These are phyloP conservation scores for Pharmacophagus antenor DNA, from an alignment of 2,888 invertebrate genomes.

Conservation along the genomic window DNA sequence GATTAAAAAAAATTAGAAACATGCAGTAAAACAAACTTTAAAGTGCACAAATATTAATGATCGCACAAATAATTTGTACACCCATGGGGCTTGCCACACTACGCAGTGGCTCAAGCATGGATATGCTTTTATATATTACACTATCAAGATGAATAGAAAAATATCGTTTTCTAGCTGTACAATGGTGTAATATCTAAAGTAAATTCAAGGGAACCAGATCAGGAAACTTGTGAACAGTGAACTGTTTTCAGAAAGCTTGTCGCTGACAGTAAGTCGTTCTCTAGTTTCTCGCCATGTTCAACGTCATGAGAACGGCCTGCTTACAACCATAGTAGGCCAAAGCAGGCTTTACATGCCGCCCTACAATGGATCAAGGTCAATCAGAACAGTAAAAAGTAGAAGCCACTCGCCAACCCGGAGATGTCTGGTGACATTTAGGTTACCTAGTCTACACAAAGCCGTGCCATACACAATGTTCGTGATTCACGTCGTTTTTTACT, in stretches of 20 bases:
- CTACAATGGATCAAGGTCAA: constrained; percentile 66
- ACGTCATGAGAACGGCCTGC: constrained; percentile 58
- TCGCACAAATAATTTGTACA: too few species aligned
- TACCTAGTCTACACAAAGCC: constrained; percentile 43
- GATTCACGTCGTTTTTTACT: constrained; percentile 17
- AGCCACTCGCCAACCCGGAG: constrained; percentile 56
- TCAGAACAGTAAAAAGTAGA: constrained; percentile 56
- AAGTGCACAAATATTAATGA: too few species aligned
- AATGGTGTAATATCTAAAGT: too few species aligned
- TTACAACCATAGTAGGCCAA: constrained; percentile 57
- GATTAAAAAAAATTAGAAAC: too few species aligned
- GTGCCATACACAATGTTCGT: constrained; percentile 32
- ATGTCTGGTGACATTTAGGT: constrained; percentile 56
- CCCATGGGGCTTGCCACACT: too few species aligned
- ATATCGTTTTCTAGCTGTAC: too few species aligned
- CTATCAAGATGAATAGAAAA: too few species aligned
- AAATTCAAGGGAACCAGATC: neutral
- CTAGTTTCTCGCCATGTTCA: constrained; percentile 62
- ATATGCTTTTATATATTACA: too few species aligned
- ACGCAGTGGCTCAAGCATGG: too few species aligned
- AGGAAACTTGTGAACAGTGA: neutral
- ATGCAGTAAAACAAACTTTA: too few species aligned
- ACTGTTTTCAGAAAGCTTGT: constrained; percentile 4
- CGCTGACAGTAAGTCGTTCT: constrained; percentile 33
- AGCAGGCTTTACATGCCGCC: constrained; percentile 53